phyloP scores from a whole-genome alignment of 1,140 invertebrate species.

The Holotrichia oblita region DNA sequence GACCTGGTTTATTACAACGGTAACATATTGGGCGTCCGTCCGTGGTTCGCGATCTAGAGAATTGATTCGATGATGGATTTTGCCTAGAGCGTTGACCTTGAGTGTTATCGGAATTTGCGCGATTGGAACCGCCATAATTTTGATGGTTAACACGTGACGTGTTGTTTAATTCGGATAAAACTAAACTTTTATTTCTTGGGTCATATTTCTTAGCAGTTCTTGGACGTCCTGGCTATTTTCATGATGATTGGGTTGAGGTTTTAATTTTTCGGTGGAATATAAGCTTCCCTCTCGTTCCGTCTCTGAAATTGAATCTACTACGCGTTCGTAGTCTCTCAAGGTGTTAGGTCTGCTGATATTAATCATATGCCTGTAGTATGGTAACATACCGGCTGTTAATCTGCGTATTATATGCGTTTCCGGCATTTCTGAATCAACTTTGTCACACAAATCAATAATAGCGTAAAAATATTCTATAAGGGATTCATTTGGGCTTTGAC shows the following conservation, averaged over 20 bases:
- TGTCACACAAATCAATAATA: constrained; percentile 3
- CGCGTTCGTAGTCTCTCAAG: too few species aligned
- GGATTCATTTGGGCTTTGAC: not conserved
- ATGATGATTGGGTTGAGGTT: not conserved
- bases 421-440: not conserved
- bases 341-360: too few species aligned
- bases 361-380: not conserved
- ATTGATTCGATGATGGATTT: too few species aligned
- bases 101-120: too few species aligned
- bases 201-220: not conserved
- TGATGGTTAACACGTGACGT: too few species aligned
- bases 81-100: too few species aligned
- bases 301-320: too few species aligned
- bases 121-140: too few species aligned
- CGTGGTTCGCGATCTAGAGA: too few species aligned
- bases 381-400: not conserved
- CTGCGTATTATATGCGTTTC: not conserved
- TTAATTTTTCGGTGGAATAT: not conserved
- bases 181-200: not conserved
- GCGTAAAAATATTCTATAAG: not conserved
- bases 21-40: too few species aligned
- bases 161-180: not conserved
- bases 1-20: too few species aligned
- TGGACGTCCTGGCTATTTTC: not conserved
- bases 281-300: too few species aligned